These are phyloP conservation scores for Thripadectes ignobilis DNA, from an alignment of 2,797 vertebrate species.

Conservation along the genomic window DNA sequence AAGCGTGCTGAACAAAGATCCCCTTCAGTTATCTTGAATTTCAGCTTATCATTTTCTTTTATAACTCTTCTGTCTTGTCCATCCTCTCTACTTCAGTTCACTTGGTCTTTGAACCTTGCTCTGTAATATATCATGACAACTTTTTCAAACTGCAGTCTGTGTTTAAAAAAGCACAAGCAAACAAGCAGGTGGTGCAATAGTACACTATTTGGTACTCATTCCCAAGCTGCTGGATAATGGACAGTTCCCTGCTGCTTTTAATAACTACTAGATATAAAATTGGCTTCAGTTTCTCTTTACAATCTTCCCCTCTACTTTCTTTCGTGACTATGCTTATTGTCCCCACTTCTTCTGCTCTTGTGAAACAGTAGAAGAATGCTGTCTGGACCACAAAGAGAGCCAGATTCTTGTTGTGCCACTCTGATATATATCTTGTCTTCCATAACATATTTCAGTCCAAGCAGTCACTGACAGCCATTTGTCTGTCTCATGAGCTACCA, in stretches of 20 bases:
- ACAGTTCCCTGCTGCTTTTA: neutral
- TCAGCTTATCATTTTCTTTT: neutral
- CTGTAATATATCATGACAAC: neutral
- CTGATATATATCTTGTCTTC: neutral
- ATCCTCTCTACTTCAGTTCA: neutral
- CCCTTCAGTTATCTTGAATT: neutral
- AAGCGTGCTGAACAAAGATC: neutral
- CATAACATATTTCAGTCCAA: neutral
- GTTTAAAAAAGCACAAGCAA: neutral
- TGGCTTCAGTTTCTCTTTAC: neutral
- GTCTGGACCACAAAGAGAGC: neutral
- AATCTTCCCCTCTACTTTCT: neutral
- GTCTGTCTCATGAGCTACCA: neutral
- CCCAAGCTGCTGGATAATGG: neutral
- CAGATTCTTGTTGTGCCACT: neutral
- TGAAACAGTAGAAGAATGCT: neutral
- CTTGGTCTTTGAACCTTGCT: neutral
- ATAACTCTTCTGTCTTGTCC: neutral
- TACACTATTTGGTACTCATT: neutral
- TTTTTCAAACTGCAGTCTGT: neutral
- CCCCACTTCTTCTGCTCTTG: neutral
- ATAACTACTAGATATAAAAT: neutral
- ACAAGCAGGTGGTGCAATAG: neutral
- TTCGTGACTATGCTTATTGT: neutral
- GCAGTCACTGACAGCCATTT: neutral